Evolutionary conservation across 2,797 vertebrate species (phyloP).

Genomic region (Chelon labrosus): DNA sequence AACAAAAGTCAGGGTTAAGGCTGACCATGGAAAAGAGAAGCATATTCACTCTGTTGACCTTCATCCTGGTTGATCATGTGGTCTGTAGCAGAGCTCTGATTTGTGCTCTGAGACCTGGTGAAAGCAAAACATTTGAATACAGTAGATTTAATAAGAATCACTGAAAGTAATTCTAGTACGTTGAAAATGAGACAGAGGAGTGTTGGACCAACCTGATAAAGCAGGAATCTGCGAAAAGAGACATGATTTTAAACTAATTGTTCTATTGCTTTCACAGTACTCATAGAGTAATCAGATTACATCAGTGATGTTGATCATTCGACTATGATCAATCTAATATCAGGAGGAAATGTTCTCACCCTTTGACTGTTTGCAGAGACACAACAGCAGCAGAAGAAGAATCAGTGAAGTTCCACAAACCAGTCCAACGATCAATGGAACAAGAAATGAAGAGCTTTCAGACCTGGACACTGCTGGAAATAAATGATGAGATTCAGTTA

Average conservation of each 20-base stretch:
- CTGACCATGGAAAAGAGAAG: slow-evolving; percentile 13
- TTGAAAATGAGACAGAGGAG: fast-evolving
- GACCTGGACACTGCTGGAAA: too few relatives aligned
- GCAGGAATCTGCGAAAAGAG: slow-evolving; percentile 9
- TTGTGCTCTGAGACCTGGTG: not conserved
- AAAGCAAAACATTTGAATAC: fast-evolving
- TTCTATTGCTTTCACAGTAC: too few relatives aligned
- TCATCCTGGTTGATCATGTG: slow-evolving; percentile 7
- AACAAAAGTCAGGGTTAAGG: too few relatives aligned
- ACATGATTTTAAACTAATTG: not conserved
- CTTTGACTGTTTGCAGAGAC: not conserved
- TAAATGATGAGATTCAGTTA: too few relatives aligned
- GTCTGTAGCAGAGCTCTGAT: slow-evolving; percentile 11
- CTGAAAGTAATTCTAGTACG: not conserved
- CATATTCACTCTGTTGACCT: not conserved
- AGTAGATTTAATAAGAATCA: not conserved
- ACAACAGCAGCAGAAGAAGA: too few relatives aligned
- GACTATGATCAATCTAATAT: too few relatives aligned
- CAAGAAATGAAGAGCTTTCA: too few relatives aligned
- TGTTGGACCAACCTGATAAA: slow-evolving; percentile 23
- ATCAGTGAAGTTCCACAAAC: too few relatives aligned
- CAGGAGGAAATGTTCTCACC: too few relatives aligned
- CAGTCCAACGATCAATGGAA: too few relatives aligned
- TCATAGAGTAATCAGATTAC: fast-evolving
- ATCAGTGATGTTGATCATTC: not conserved